These are phyloP conservation scores for Periophthalmodon schlosseri DNA, from an alignment of 2,113 vertebrate species.

Conservation along the genomic window DNA sequence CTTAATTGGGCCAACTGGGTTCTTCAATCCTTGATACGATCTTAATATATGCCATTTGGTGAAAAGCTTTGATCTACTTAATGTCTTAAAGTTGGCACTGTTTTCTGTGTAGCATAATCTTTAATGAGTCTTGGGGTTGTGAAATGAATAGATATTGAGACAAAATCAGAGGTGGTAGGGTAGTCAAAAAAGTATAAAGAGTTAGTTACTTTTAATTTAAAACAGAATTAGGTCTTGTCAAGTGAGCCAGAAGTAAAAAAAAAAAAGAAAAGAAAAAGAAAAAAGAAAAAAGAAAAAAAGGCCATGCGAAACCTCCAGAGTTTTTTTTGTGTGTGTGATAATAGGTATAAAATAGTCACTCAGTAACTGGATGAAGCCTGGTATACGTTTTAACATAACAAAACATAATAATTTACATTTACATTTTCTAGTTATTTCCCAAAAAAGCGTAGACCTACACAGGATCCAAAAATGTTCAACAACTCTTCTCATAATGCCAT, in stretches of 20 bases:
- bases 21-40: slow-evolving; percentile 46
- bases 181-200: neutral
- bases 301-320: too few relatives aligned
- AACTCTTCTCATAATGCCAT: too few relatives aligned
- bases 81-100: slow-evolving; percentile 15
- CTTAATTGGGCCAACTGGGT: slow-evolving; percentile 51
- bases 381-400: too few relatives aligned
- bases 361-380: too few relatives aligned
- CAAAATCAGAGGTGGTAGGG: too few relatives aligned
- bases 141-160: slow-evolving; percentile 14
- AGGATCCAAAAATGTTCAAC: too few relatives aligned
- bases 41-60: slow-evolving; percentile 41
- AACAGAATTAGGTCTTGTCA: neutral
- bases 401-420: too few relatives aligned
- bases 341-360: too few relatives aligned
- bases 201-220: too few relatives aligned
- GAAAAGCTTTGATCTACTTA: slow-evolving; percentile 20
- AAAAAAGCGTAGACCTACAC: too few relatives aligned
- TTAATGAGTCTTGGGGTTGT: neutral
- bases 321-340: too few relatives aligned
- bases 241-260: neutral
- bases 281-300: neutral
- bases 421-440: too few relatives aligned
- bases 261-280: neutral
- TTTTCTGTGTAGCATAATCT: slow-evolving; percentile 13